Evolutionary conservation across 2,113 vertebrate species (phyloP).

Genomic region (Suricata suricatta): DNA sequence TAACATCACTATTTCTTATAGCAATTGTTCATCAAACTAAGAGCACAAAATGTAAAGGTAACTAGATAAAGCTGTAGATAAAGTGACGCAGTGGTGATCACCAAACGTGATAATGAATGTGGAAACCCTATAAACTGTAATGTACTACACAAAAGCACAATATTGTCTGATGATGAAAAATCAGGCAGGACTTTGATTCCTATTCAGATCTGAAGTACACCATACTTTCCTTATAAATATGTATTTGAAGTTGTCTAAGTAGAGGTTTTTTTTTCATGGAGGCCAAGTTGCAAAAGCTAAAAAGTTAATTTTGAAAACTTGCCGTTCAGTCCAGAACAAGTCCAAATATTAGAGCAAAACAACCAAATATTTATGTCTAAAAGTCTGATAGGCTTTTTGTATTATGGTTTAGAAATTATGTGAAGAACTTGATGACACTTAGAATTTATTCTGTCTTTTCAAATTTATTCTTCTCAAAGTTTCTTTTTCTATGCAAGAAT

Average conservation of each 20-base stretch:
- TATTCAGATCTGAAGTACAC: constrained; percentile 48
- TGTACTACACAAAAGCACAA: neutral
- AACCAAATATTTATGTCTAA: constrained; percentile 74
- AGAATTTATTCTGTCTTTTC: constrained; percentile 50
- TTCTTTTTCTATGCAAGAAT: constrained; percentile 21
- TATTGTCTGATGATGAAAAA: constrained; percentile 4
- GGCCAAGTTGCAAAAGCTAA: constrained; percentile 72
- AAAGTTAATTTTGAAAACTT: constrained; percentile 77
- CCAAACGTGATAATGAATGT: neutral
- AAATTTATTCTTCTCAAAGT: constrained; percentile 47
- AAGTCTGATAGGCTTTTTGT: constrained; percentile 71
- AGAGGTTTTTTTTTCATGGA: constrained; percentile 56
- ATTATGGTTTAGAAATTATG: constrained; percentile 70
- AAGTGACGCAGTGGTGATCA: neutral
- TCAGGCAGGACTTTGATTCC: neutral
- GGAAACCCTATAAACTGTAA: neutral
- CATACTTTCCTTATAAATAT: constrained; percentile 36
- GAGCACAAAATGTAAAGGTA: constrained; percentile 19
- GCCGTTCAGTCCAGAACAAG: constrained; percentile 72
- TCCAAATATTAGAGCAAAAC: constrained; percentile 74
- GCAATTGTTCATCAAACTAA: constrained; percentile 27
- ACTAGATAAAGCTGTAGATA: neutral
- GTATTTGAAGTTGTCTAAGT: neutral
- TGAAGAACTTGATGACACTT: constrained; percentile 74
- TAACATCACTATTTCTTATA: constrained; percentile 2